Percentiles rank a stretch among this genome's conserved stretches.
Evolutionary conservation across 2,888 invertebrate species (phyloP).

Genomic region (Drosophila acutilabella): DNA sequence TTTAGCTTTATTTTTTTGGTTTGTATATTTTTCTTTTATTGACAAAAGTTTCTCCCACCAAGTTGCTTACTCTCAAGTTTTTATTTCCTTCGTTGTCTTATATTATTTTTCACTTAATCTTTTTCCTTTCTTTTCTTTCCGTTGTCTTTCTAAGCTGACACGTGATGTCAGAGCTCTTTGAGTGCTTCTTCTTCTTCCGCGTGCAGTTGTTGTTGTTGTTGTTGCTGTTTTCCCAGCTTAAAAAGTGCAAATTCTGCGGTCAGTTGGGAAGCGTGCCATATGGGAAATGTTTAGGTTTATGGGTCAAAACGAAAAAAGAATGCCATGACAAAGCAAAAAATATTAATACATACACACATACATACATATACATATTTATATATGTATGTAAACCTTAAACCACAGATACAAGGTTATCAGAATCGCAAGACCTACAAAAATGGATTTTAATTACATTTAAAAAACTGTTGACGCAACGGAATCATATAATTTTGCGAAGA

Average conservation of each 20-base stretch:
- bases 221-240: conserved; percentile 12
- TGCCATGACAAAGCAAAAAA: conserved; percentile 13
- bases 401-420: conserved; percentile 46
- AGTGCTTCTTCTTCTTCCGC: not conserved
- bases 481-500: not conserved
- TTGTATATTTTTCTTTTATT: conserved; percentile 10
- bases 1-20: not conserved
- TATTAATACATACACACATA: too few relatives aligned
- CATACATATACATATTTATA: not conserved
- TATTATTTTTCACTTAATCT: not conserved
- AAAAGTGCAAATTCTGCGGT: conserved; percentile 46
- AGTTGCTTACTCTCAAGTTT: conserved; percentile 23
- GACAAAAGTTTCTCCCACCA: conserved; percentile 42
- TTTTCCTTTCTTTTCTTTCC: not conserved
- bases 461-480: conserved; percentile 7
- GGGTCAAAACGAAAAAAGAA: conserved; percentile 48
- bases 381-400: not conserved
- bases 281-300: conserved; percentile 44
- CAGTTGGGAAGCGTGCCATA: conserved; percentile 52
- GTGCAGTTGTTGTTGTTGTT: conserved; percentile 8
- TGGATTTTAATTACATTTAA: conserved; percentile 6
- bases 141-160: conserved; percentile 36
- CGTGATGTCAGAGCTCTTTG: conserved; percentile 39
- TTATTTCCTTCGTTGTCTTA: conserved; percentile 11
- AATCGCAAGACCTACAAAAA: conserved; percentile 8